Base-by-base conservation (phyloP, 2,113 vertebrate species). In the Scytalopus superciliaris region DNA sequence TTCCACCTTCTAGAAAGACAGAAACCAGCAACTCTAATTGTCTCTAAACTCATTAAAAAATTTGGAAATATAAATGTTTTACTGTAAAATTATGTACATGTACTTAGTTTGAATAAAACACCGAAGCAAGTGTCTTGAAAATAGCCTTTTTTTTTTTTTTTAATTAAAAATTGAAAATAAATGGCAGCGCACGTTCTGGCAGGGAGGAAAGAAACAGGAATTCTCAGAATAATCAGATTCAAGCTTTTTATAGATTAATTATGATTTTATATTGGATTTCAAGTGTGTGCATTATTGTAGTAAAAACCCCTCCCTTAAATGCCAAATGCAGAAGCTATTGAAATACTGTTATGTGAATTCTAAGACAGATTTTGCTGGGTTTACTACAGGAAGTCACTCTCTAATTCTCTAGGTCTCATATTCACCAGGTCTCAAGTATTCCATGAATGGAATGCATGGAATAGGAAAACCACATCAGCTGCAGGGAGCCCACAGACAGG, bases 391-490 rank as follows among this genome's bases (percentile, higher is more conserved):
- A 92, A 62, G 62, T 60, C 22, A 31, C 14, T 70, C 35, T 42
- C 37, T 67, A 80, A 44, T 68, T 80, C 25, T 47, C 27, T 68
- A 23, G 35, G 30, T 70, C 56, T 89, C 14, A 15, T 28, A 30
- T n/a, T 72, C 75, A 56, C 19, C 28, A 50, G 16, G 42, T 94
- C 47, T 52, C 14, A 68, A 49, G 45, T 23, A 53, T 19, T 85
- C 67, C 49, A 7, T 8, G 17, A 33, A 6, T n/a, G n/a, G n/a
- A n/a, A n/a, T 22, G 35, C 74, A 67, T 0, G 2, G 14, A 70
- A 70, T 1, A 23, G 69, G 47, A 81, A 70, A 0, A 1, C 10
- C 0, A 0, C 10, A 13, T 17, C 14, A 47, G 45, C 77, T 66
- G 50, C 42, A 42, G 62, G 40, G 33, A 35, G 59, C 60, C 24